phyloP scores from a whole-genome alignment of 2,113 vertebrate genomes.

The Castor canadensis region DNA sequence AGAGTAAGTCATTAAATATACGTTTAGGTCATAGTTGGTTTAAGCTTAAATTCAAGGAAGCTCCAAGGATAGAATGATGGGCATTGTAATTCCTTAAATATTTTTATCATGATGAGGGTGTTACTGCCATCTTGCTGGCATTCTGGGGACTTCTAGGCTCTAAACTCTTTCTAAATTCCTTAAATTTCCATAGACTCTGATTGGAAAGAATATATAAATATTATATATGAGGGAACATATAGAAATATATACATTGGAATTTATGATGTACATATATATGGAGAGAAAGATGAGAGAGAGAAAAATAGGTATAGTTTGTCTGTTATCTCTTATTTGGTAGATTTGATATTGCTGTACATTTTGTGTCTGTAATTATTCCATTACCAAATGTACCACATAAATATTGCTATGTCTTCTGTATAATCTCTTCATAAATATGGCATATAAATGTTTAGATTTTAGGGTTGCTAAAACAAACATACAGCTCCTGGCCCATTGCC shows the following conservation, averaged over 20 bases:
- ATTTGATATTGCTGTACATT: background rate
- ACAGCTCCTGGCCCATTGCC: background rate
- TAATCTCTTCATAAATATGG: background rate
- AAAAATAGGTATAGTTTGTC: background rate
- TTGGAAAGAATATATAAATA: background rate
- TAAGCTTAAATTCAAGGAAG: background rate
- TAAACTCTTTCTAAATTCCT: background rate
- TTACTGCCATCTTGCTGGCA: background rate
- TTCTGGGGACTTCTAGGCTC: background rate
- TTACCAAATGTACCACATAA: background rate
- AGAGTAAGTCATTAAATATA: background rate
- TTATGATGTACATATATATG: too few species aligned
- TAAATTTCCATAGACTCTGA: background rate
- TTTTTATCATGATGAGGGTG: background rate
- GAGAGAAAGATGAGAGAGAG: background rate
- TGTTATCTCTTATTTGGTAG: background rate
- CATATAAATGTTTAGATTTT: background rate
- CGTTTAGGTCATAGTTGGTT: background rate
- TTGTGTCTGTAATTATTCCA: background rate
- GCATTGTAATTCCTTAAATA: background rate
- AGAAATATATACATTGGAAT: background rate
- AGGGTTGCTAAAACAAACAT: background rate
- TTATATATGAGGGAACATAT: background rate
- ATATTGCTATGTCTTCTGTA: background rate
- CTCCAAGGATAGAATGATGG: background rate